Evolutionary conservation across 2,888 invertebrate genomes (phyloP).

Genomic region (Caenorhabditis sulstoni): DNA sequence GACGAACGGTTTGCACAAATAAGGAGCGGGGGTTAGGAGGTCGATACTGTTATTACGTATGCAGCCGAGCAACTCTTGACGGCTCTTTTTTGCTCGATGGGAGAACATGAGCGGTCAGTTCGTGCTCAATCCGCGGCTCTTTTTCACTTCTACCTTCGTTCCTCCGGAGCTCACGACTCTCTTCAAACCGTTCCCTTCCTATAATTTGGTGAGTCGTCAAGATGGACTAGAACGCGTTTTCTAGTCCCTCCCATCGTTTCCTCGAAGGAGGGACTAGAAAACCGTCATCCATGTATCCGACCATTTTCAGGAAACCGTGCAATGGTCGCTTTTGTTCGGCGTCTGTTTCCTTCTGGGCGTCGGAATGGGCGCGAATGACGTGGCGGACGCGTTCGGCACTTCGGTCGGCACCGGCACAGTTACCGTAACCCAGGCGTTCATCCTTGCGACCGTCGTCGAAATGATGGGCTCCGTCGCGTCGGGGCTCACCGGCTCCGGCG

Average conservation of each 20-base stretch:
- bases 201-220: conserved; percentile 41
- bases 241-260: not conserved
- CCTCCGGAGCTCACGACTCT: conserved; percentile 1
- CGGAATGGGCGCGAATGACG: conserved; percentile 98
- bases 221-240: too few relatives aligned
- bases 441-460: conserved; percentile 95
- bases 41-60: too few relatives aligned
- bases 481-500: conserved; percentile 84
- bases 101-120: conserved; percentile 23
- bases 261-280: too few relatives aligned
- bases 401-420: conserved; percentile 85
- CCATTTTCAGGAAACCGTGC: conserved; percentile 45
- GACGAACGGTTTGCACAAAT: too few relatives aligned
- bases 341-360: conserved; percentile 53
- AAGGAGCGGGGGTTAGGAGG: too few relatives aligned
- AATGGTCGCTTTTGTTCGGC: conserved; percentile 59
- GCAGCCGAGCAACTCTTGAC: too few relatives aligned
- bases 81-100: not conserved
- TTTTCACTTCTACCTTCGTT: not conserved
- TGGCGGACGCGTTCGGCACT: conserved; percentile 96
- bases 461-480: conserved; percentile 94
- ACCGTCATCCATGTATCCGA: not conserved
- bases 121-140: conserved; percentile 8
- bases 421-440: conserved; percentile 88
- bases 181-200: conserved; percentile 43